These are phyloP conservation scores for Brienomyrus longianalis DNA, from an alignment of 2,113 vertebrate genomes.

Conservation along the genomic window DNA sequence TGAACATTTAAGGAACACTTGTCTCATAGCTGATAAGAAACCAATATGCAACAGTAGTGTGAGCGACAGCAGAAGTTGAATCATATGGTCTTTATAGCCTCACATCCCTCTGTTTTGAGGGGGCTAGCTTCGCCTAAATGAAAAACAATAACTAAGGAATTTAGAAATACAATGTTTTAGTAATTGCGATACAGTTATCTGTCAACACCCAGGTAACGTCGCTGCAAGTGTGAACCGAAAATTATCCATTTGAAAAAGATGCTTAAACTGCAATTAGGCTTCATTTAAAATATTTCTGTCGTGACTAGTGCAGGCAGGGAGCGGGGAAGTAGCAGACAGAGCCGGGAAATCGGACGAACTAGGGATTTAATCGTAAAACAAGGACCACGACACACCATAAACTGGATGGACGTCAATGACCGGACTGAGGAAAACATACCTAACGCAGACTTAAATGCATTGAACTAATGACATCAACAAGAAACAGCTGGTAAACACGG, in stretches of 20 bases:
- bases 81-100: neutral
- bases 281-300: neutral
- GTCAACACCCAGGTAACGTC: neutral
- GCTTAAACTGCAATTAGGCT: neutral
- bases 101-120: neutral
- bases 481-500: too few species aligned
- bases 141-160: neutral
- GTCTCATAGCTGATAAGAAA: neutral
- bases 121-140: neutral
- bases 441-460: too few species aligned
- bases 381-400: too few species aligned
- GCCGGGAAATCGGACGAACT: too few species aligned
- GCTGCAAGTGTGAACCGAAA: neutral
- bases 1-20: neutral
- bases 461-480: too few species aligned
- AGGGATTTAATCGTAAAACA: too few species aligned
- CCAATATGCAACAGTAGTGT: neutral
- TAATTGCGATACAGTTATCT: neutral
- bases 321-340: too few species aligned
- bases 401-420: too few species aligned
- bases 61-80: neutral
- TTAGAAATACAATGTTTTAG: neutral
- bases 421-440: too few species aligned
- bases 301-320: too few species aligned
- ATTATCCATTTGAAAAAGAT: neutral